These are phyloP conservation scores for Onthophagus sagittarius DNA, from an alignment of 2,888 invertebrate genomes.

Conservation along the genomic window DNA sequence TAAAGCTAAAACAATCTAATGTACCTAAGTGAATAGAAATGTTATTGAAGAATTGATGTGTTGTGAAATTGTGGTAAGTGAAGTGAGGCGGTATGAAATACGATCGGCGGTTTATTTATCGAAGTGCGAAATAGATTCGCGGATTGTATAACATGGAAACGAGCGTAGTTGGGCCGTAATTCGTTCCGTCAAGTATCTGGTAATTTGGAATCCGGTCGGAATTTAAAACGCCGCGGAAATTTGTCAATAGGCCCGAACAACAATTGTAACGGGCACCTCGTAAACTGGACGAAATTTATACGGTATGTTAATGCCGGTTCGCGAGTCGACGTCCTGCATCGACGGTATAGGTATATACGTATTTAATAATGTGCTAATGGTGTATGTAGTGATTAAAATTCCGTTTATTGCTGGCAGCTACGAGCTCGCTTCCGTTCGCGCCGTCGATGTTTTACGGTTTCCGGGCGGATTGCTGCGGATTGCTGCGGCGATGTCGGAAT, in stretches of 20 bases:
- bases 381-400: conserved; percentile 50
- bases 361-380: conserved; percentile 51
- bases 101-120: neutral
- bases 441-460: conserved; percentile 7
- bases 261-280: neutral
- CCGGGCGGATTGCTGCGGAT: neutral
- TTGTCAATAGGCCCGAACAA: neutral
- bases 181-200: neutral
- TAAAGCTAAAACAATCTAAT: too few species aligned
- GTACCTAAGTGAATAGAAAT: too few species aligned
- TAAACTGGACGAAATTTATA: neutral
- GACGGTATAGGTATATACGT: conserved; percentile 37
- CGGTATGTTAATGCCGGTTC: neutral
- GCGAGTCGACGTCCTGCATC: neutral
- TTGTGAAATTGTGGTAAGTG: neutral
- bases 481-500: conserved; percentile 19
- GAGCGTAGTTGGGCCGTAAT: neutral
- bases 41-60: neutral
- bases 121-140: neutral
- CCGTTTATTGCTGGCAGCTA: conserved; percentile 46
- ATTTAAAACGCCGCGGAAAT: neutral
- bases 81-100: neutral
- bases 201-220: neutral
- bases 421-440: conserved; percentile 9
- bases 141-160: neutral